Percentiles rank a stretch among this genome's conserved stretches.
Conservation (phyloP, 2,888 invertebrate species). For the Sclerodermus sp. region DNA sequence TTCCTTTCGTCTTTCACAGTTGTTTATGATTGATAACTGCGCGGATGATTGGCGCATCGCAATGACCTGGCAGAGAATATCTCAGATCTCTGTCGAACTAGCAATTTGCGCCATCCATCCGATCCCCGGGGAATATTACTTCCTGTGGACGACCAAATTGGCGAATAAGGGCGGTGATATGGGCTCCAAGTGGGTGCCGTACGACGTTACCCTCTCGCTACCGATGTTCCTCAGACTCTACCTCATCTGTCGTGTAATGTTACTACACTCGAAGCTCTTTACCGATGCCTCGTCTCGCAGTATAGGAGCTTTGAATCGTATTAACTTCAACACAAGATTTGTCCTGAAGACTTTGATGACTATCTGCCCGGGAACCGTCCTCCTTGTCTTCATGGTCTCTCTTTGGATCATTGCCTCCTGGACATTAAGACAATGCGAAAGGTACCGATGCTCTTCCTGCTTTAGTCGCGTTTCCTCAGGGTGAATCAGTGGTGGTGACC, state of each 20-base stretch:
- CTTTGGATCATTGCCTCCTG: conserved; percentile 99
- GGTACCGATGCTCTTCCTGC: too few relatives aligned
- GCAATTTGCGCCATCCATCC: conserved; percentile 97
- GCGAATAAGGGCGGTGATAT: conserved; percentile 78
- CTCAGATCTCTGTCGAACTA: conserved; percentile 89
- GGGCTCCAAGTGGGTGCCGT: conserved; percentile 75
- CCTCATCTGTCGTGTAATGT: conserved; percentile 98
- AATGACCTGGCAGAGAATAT: conserved; percentile 97
- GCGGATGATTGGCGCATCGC: conserved; percentile 99
- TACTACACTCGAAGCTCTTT: conserved; percentile 98
- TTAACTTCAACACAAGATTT: conserved; percentile 97
- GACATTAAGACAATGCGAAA: conserved; percentile 98
- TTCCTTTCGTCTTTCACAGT: too few relatives aligned
- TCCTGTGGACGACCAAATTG: conserved; percentile 94
- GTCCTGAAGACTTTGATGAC: conserved; percentile 99
- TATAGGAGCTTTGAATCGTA: conserved; percentile 95
- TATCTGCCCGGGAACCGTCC: conserved; percentile 96
- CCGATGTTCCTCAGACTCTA: conserved; percentile 99
- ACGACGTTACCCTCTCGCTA: conserved; percentile 95
- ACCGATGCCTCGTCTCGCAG: conserved; percentile 98
- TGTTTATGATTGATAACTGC: conserved; percentile 99
- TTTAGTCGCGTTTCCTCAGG: neutral
- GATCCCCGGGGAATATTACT: conserved; percentile 94
- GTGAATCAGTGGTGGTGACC: too few relatives aligned
- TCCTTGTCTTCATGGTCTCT: conserved; percentile 98